These are phyloP conservation scores for Momotus momota DNA, from an alignment of 2,797 vertebrate species.

Conservation along the genomic window DNA sequence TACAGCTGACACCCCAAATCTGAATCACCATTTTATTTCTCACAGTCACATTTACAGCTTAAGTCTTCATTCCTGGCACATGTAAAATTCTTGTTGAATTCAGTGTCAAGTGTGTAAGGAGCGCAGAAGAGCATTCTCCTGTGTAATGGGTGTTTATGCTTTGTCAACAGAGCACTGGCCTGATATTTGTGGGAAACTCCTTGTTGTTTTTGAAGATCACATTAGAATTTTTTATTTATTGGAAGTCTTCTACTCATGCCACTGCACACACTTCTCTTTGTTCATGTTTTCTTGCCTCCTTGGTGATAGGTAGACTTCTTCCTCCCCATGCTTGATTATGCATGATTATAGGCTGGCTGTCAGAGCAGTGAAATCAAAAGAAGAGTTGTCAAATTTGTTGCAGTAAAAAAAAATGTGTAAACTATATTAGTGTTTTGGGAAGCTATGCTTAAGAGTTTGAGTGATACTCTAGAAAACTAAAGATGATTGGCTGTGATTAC, in stretches of 20 bases:
- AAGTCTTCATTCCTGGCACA: background rate
- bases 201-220: background rate
- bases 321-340: background rate
- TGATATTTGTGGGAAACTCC: background rate
- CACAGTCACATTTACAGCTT: background rate
- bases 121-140: background rate
- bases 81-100: background rate
- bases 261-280: background rate
- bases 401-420: background rate
- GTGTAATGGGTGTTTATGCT: background rate
- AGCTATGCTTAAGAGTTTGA: background rate
- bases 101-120: background rate
- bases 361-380: background rate
- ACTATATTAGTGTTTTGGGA: background rate
- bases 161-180: background rate
- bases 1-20: background rate
- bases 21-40: conserved; percentile 17
- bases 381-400: background rate
- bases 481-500: background rate
- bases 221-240: background rate
- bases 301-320: background rate
- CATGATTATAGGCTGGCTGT: background rate
- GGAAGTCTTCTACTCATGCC: background rate
- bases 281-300: background rate
- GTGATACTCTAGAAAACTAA: background rate